Conservation (phyloP, 2,113 vertebrate species). For the Loxodonta africana region DNA sequence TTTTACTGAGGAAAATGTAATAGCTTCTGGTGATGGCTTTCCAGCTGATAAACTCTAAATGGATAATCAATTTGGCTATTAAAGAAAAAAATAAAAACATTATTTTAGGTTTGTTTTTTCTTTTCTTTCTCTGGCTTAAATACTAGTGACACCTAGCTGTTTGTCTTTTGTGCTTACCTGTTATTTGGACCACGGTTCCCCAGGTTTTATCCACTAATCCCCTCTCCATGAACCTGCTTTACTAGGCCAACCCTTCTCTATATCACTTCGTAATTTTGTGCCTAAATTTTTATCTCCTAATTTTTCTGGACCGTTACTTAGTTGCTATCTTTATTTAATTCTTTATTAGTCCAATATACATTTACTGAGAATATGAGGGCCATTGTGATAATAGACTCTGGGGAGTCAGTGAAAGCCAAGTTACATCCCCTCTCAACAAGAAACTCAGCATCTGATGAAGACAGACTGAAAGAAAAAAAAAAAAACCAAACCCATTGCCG, state of each 20-base stretch:
- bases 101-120: not conserved
- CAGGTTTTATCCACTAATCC: not conserved
- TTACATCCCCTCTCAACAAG: not conserved
- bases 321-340: not conserved
- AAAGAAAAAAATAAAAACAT: not conserved
- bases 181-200: not conserved
- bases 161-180: not conserved
- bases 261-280: not conserved
- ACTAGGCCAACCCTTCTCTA: not conserved
- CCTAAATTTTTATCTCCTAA: constrained; percentile 7
- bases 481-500: too few relatives aligned
- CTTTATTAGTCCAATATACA: not conserved
- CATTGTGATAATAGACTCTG: not conserved
- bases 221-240: not conserved
- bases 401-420: not conserved
- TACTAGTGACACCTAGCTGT: constrained; percentile 70
- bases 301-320: not conserved
- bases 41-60: constrained; percentile 58
- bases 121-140: constrained; percentile 65
- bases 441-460: not conserved
- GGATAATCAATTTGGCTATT: constrained; percentile 9
- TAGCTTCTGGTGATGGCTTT: constrained; percentile 43
- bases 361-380: not conserved
- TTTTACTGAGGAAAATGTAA: constrained; percentile 67
- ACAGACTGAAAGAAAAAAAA: not conserved